Conservation (phyloP, 2,113 vertebrate species). For the Scomber colias region DNA sequence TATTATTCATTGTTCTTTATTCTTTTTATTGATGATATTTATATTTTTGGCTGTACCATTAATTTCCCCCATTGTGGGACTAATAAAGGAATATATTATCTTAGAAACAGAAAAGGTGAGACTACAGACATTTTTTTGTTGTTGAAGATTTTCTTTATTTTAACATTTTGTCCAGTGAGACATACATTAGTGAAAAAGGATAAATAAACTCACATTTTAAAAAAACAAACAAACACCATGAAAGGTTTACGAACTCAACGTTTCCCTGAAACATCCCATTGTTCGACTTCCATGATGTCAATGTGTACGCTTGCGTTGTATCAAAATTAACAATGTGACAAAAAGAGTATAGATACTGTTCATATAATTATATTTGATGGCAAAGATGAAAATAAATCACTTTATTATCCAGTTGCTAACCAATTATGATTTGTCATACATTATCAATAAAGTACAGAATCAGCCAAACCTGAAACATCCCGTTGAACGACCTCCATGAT, state of each 20-base stretch:
- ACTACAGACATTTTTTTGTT: not conserved
- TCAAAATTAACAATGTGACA: no score
- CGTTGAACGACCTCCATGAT: no score
- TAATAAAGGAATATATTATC: not conserved
- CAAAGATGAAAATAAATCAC: no score
- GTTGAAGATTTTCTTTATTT: slow-evolving; percentile 47
- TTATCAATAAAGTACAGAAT: no score
- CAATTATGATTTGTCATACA: no score
- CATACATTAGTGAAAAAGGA: slow-evolving; percentile 30
- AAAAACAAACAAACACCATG: not conserved
- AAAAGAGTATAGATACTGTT: no score
- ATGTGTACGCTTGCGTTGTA: not conserved
- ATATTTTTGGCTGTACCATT: no score
- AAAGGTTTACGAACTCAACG: slow-evolving; percentile 67
- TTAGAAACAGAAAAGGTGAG: not conserved
- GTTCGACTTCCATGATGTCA: slow-evolving; percentile 46
- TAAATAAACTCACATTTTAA: slow-evolving; percentile 29
- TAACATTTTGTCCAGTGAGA: slow-evolving; percentile 1
- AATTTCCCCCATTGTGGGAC: not conserved
- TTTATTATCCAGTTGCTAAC: no score
- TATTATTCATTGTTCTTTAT: no score
- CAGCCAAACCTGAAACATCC: not conserved
- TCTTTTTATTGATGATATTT: no score
- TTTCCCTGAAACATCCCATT: slow-evolving; percentile 70
- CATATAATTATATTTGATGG: no score